phyloP scores from a whole-genome alignment of 2,113 vertebrate genomes.

The Heterotilapia buettikoferi region DNA sequence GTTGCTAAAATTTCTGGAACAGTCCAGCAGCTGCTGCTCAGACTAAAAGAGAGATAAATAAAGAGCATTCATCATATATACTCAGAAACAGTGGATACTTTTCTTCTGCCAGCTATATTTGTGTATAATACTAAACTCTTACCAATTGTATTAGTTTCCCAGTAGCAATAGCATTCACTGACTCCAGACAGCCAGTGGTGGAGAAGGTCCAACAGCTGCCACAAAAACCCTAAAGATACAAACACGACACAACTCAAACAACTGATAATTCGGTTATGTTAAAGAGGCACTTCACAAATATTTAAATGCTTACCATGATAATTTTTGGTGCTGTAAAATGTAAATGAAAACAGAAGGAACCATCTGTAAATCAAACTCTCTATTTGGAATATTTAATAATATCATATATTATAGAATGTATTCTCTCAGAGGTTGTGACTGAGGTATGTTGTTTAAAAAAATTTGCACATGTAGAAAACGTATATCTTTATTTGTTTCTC shows the following conservation, averaged over 20 bases:
- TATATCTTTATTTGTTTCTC: neutral
- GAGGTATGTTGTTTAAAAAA: neutral
- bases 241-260: neutral
- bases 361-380: neutral
- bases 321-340: neutral
- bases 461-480: neutral
- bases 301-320: neutral
- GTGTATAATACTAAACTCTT: neutral
- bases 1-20: slow-evolving; percentile 82
- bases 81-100: neutral
- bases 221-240: slow-evolving; percentile 68
- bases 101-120: neutral
- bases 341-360: rapidly evolving
- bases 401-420: neutral
- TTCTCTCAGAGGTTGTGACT: neutral
- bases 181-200: slow-evolving; percentile 87
- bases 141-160: slow-evolving; percentile 83
- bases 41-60: slow-evolving; percentile 61
- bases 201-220: slow-evolving; percentile 94
- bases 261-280: neutral
- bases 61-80: neutral
- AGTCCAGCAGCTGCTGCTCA: slow-evolving; percentile 86
- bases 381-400: neutral
- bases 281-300: neutral
- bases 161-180: slow-evolving; percentile 76